Base-by-base conservation (phyloP, 2,113 vertebrate genomes). In the Synchiropus splendidus region DNA sequence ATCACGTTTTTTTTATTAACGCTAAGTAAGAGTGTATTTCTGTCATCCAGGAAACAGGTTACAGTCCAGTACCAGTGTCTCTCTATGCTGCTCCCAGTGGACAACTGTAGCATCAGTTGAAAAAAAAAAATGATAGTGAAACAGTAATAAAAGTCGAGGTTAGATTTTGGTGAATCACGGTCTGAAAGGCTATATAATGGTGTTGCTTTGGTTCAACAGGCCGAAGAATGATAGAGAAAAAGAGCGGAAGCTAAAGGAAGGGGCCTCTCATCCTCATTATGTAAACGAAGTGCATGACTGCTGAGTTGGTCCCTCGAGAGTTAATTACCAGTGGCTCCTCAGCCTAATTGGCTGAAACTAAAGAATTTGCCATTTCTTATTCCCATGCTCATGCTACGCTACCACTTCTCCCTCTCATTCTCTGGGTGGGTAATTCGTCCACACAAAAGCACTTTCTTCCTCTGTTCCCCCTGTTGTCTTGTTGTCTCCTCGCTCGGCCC, bases 281-380 rank as follows among this genome's bases (percentile, higher is more conserved):
- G 78, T 77, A 86, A 85, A 83, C 61, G 75, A 85, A 75, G 81
- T 78, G 77, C 74, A 83, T 81, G 80, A 83, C 79, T 83, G 79
- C 82, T 84, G 79, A 76, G 72, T 64, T 55, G 74, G 63, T 83
- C 83, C 80, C 77, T 60, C 12, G 83, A 86, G 83, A 84, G 71
- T 81, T 86, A 80, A 87, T 85, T 85, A 85, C 75, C 75, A 81
- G 68, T 80, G 75, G 83, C 80, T 83, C 80, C 79, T 79, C 72
- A 74, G 75, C 71, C 76, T 86, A 86, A 87, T 87, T 85, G 82
- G 78, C 82, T 82, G 80, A 84, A 85, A 83, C 82, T 84, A 79
- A 79, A 78, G 80, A 82, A 82, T 82, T 78, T 80, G 72, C 78
- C 77, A 78, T 83, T 81, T 83, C 72, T 79, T 78, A 65, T 75